These are phyloP conservation scores for Hypotaenidia philippensis DNA, from an alignment of 2,797 vertebrate species.

Conservation along the genomic window DNA sequence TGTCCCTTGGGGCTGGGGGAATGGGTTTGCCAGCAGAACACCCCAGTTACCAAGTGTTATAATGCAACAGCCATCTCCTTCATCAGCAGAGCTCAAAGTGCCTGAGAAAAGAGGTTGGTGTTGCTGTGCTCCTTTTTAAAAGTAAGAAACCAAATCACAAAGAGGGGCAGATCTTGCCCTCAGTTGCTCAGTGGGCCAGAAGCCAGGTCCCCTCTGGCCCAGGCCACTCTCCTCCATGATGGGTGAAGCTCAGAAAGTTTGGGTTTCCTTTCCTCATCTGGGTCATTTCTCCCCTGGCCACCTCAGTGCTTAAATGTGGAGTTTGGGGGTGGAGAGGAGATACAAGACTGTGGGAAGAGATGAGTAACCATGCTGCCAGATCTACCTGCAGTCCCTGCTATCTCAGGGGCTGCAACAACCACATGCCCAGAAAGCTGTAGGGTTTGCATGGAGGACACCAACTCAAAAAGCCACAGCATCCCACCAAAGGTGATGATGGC, in stretches of 20 bases:
- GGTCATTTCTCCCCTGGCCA: neutral
- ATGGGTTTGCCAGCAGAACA: neutral
- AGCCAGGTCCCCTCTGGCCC: neutral
- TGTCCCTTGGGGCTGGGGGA: no score
- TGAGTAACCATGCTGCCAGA: rapidly evolving
- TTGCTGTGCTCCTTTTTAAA: neutral
- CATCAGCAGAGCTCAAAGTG: neutral
- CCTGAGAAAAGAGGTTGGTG: neutral
- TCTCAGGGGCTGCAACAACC: neutral
- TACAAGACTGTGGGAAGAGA: neutral
- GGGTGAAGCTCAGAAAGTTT: neutral
- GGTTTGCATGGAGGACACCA: neutral
- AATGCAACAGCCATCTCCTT: neutral
- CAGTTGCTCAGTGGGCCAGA: neutral
- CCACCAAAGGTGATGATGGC: neutral
- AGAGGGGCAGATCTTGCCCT: neutral
- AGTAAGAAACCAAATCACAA: neutral
- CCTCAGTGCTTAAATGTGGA: rapidly evolving
- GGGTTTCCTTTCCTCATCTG: neutral
- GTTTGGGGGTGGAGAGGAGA: neutral
- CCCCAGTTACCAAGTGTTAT: neutral
- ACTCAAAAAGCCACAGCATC: neutral
- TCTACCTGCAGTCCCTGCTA: neutral
- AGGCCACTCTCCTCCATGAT: neutral
- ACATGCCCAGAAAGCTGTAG: rapidly evolving